Evolutionary conservation across 2,888 invertebrate genomes (phyloP), one percentile per base, ranked within the genome.

Genomic region (Meganola albula): DNA sequence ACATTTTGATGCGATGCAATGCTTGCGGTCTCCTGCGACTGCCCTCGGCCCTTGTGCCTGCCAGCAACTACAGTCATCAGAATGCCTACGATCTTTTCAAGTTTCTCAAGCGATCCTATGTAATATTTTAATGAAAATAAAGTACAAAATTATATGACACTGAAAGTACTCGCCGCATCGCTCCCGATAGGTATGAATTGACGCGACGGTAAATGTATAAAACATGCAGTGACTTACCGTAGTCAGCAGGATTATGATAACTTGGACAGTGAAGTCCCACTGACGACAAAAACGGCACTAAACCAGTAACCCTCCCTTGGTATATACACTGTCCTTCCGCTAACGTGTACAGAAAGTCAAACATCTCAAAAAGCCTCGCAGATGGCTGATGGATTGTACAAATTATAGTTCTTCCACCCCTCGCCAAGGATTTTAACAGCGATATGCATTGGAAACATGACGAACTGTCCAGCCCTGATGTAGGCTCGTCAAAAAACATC

Each of bases 301-400:
- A 82, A 2, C 92, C 93, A 31, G 87, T 87, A 0, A 96, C 93
- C 24, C 91, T 90, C 3, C 98, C 98, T 63, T 94, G 92, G 70
- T 97, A 98, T 62, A 98, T 93, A 74, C 96, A 97, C 74, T 96
- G 95, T 6, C 98, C 98, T 57, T 96, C 96, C 6, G 96, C 93
- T 60, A 98, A 73, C 67, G 96, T 92, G 74, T 96, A 97, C 44
- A 98, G 82, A 84, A 95, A 91, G 74, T 98, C 97, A 68, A 98
- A 98, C 91, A 96, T 97, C 82, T 98, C 97, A 66, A 98, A 98
- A 26, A 98, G 87, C 56, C 97, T 90, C 18, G 98, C 97, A 50
- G 96, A 96, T 7, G 98, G 98, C 74, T 98, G 98, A 80, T 98
- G 98, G 55, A 98, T 98, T 22, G 97, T 97, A 69, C 97, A 98